Base-by-base conservation (phyloP, 2,888 invertebrate genomes). In the Morpho achilles region DNA sequence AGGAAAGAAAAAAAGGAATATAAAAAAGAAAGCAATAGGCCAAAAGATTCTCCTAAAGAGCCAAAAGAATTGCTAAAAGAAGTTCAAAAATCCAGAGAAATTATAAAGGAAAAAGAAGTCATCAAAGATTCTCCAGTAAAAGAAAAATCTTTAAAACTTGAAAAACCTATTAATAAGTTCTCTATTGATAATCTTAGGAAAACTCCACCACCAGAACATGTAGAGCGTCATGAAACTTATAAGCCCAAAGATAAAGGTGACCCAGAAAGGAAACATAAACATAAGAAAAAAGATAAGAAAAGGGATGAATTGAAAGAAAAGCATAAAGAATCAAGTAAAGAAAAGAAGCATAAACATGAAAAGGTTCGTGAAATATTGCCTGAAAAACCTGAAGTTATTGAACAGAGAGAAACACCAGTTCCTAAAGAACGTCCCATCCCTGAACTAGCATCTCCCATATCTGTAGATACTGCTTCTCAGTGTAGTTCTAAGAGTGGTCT, bases 281-380 rank as follows among this genome's bases (percentile, higher is more conserved):
- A 93, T 66, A 93, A 93, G 81, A 93, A 93, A 75, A 93, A 93
- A 75, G 93, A 93, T 65, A 94, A 94, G 70, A 94, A 93, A 72
- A 91, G 91, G 56, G 91, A 93, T 72, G 94, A 94, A 66, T 87
- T 87, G 16, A 92, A 92, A 69, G 93, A 93, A 50, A 93, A 92
- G 70, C 93, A 93, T 50, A 92, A 92, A 67, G 93, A 93, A 41
- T 79, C 82, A 2, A 84, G 67, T 69, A 91, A 90, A 73, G 88
- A 90, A 61, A 91, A 88, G 69, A 91, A 89, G 73, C 88, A 88
- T 62, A 92, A 92, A 75, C 92, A 91, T 78, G 92, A 92, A 16
- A 91, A 92, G 69, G 77, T 84, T 69, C 65, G 92, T 67, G 89
- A 89, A 45, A 64, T 78, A 47, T 87, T 88, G 22, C 79, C 82